phyloP scores from a whole-genome alignment of 2,888 invertebrate species.

The Steinernema hermaphroditum region DNA sequence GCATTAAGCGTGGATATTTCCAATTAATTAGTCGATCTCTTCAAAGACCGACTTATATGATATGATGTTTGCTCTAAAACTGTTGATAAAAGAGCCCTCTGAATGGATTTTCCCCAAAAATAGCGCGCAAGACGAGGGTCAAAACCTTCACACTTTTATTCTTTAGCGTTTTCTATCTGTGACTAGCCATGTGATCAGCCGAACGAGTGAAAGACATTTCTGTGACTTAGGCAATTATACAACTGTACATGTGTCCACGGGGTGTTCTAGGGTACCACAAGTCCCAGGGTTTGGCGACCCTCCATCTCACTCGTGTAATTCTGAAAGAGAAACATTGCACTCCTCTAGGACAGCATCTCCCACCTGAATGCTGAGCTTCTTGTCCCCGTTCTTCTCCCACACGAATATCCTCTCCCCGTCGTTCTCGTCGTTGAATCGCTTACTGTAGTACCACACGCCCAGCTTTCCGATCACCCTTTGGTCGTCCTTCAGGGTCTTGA shows the following conservation, averaged over 20 bases:
- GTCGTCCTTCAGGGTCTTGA: conserved; percentile 22
- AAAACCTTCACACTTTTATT: too few species aligned
- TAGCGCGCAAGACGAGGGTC: too few species aligned
- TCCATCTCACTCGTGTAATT: conserved; percentile 24
- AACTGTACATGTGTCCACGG: background rate
- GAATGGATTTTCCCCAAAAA: too few species aligned
- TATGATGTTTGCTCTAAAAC: too few species aligned
- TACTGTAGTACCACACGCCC: conserved; percentile 24
- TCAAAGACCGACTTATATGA: too few species aligned
- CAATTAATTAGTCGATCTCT: too few species aligned
- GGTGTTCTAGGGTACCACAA: background rate
- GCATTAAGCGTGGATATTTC: too few species aligned
- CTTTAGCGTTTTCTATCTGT: too few species aligned
- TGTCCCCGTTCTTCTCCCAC: background rate
- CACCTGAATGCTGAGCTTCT: conserved; percentile 11
- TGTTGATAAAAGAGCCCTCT: too few species aligned
- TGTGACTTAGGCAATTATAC: conserved; percentile 2
- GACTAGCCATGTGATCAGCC: too few species aligned
- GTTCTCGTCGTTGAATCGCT: background rate
- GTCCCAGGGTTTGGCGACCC: background rate
- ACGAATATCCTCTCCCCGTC: conserved; percentile 16
- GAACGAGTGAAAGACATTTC: background rate
- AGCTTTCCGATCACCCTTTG: background rate
- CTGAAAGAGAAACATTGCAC: too few species aligned
- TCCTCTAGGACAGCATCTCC: background rate